These are phyloP conservation scores for Pachypanchax playfairii DNA, from an alignment of 2,113 vertebrate species.

Conservation along the genomic window DNA sequence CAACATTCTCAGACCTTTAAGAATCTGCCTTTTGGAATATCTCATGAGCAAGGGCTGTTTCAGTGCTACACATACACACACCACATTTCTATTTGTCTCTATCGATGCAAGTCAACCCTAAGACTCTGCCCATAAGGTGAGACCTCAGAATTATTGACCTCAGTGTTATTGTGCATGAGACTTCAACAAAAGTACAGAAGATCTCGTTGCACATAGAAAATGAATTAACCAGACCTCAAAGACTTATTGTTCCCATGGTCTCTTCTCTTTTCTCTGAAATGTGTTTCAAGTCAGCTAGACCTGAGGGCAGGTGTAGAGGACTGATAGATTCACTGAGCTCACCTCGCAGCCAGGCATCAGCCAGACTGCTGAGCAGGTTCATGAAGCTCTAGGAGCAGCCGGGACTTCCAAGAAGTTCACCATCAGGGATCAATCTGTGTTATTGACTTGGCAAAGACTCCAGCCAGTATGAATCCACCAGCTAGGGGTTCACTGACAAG, in stretches of 20 bases:
- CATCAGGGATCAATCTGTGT: constrained; percentile 71
- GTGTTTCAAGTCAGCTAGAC: constrained; percentile 44
- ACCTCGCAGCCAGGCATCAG: constrained; percentile 39
- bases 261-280: constrained; percentile 37
- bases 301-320: constrained; percentile 28
- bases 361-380: constrained; percentile 58
- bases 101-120: constrained; percentile 24
- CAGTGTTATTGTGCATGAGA: constrained; percentile 45
- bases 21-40: constrained; percentile 52
- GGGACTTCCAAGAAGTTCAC: constrained; percentile 68
- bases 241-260: constrained; percentile 42
- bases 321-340: constrained; percentile 47
- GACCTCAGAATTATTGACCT: constrained; percentile 44
- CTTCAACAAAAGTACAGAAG: constrained; percentile 29
- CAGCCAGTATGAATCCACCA: constrained; percentile 66
- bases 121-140: constrained; percentile 27
- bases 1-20: constrained; percentile 73
- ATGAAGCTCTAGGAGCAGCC: constrained; percentile 48
- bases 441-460: constrained; percentile 75
- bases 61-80: constrained; percentile 4
- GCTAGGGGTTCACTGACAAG: constrained; percentile 58
- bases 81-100: constrained; percentile 19
- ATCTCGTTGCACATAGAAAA: constrained; percentile 48
- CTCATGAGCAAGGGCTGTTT: constrained; percentile 4
- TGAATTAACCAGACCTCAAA: constrained; percentile 39